Conservation (phyloP, 2,888 invertebrate species). For the Conus canariensis region DNA sequence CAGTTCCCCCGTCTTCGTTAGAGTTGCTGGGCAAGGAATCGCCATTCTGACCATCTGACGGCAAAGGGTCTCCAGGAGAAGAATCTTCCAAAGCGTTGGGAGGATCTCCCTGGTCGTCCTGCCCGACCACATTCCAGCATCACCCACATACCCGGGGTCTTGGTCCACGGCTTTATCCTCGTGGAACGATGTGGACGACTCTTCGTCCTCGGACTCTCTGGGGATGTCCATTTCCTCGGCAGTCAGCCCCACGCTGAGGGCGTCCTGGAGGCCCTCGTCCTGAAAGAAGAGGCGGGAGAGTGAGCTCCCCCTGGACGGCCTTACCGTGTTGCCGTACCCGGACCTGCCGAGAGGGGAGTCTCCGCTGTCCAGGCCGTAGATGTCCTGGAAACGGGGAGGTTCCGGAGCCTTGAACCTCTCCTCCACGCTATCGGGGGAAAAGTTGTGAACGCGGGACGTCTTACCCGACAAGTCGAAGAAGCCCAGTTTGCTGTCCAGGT, state of each 20-base stretch:
- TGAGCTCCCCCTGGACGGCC: slow-evolving; percentile 23
- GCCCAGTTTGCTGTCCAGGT: background rate
- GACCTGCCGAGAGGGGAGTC: slow-evolving; percentile 32
- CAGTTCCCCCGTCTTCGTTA: background rate
- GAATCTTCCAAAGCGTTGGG: background rate
- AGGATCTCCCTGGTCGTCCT: background rate
- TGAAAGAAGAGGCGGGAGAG: slow-evolving; percentile 13
- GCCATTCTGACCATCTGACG: background rate
- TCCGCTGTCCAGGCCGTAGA: slow-evolving; percentile 36
- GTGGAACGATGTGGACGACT: slow-evolving; percentile 12
- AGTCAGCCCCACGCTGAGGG: background rate
- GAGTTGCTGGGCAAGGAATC: background rate
- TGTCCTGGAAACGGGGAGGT: slow-evolving; percentile 37
- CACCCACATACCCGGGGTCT: background rate
- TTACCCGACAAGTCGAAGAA: slow-evolving; percentile 37
- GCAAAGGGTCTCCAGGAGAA: background rate
- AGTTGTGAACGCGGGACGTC: slow-evolving; percentile 29
- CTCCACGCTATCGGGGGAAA: slow-evolving; percentile 17
- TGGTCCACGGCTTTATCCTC: slow-evolving; percentile 22
- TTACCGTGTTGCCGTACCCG: slow-evolving; percentile 23
- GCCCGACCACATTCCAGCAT: background rate
- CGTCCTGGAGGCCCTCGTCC: slow-evolving; percentile 20
- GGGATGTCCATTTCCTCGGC: slow-evolving; percentile 37
- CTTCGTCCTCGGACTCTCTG: slow-evolving; percentile 25
- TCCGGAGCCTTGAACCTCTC: slow-evolving; percentile 29